phyloP scores from a whole-genome alignment of 2,113 vertebrate species.

The Otis tarda region DNA sequence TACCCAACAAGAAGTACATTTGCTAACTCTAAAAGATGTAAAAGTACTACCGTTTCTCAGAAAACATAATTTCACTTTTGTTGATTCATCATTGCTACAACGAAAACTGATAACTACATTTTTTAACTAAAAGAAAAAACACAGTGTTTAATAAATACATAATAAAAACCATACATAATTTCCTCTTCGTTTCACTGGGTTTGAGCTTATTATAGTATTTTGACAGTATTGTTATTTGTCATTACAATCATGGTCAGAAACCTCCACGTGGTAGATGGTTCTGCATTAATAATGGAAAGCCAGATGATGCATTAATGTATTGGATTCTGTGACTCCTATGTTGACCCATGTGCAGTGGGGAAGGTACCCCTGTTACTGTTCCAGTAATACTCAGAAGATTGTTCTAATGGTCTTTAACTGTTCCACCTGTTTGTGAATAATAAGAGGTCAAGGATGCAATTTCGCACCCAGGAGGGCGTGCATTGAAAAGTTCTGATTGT shows the following conservation, averaged over 20 bases:
- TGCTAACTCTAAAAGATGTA: neutral
- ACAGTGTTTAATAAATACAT: neutral
- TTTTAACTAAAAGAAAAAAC: neutral
- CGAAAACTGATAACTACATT: neutral
- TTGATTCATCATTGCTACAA: neutral
- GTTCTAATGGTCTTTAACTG: neutral
- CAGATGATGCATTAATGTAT: neutral
- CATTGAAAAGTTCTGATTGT: neutral
- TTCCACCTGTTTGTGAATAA: neutral
- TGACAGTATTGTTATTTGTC: neutral
- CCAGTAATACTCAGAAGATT: neutral
- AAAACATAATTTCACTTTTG: neutral
- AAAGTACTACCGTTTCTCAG: neutral
- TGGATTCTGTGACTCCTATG: neutral
- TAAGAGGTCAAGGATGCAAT: neutral
- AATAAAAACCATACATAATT: neutral
- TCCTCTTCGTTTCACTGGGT: neutral
- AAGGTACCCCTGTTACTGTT: neutral
- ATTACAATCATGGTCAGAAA: neutral
- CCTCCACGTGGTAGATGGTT: neutral
- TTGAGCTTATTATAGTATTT: neutral
- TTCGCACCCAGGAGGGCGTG: neutral
- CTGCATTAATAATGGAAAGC: neutral
- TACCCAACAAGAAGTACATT: neutral
- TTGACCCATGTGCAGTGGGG: neutral